Base-by-base conservation (phyloP, 2,113 vertebrate genomes). In the Neopipo cinnamomea region DNA sequence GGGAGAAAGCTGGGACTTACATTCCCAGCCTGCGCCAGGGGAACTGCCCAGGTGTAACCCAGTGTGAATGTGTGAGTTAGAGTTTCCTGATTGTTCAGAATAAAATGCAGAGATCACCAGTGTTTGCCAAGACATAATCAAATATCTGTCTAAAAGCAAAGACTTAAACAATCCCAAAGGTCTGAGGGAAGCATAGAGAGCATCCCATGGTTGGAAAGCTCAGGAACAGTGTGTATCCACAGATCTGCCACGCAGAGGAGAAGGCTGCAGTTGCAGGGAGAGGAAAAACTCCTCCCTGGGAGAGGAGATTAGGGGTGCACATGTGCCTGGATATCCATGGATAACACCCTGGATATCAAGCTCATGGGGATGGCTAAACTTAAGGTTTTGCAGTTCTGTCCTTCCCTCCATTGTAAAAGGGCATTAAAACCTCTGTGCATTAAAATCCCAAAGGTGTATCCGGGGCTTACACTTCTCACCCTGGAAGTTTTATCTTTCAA, bases 1-100 rank as follows among this genome's bases (percentile, higher is more conserved):
- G 46, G 56, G 46, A 62, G 46, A 56, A 73, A 71, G n/a, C 0
- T 61, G 27, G 10, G 39, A 53, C 16, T 28, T 41, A 12, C 10
- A 18, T 2, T 0, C 20, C 31, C 14, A 24, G 2, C 4, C 24
- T 33, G 8, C 13, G 16, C 25, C 47, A 31, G 27, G 50, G 28
- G 24, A 55, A 12, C 21, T 31, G 19, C 16, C 9, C 16, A 12
- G 25, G 20, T 49, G 53, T 33, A 68, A 5, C 6, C 7, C 21
- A 33, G 14, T 18, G 30, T 7, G 9, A 17, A 5, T n/a, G n/a
- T 35, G 16, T 6, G 37, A 63, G 11, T 5, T 9, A 16, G 2
- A 24, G 73, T 47, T 12, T 47, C 61, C 17, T n/a, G 11, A 14
- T 12, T 16, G 8, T 8, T 85, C 27, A n/a, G 50, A 85, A 62